Conservation (phyloP, 92 coral and sea anemone genomes). For the Bergia sp. region DNA sequence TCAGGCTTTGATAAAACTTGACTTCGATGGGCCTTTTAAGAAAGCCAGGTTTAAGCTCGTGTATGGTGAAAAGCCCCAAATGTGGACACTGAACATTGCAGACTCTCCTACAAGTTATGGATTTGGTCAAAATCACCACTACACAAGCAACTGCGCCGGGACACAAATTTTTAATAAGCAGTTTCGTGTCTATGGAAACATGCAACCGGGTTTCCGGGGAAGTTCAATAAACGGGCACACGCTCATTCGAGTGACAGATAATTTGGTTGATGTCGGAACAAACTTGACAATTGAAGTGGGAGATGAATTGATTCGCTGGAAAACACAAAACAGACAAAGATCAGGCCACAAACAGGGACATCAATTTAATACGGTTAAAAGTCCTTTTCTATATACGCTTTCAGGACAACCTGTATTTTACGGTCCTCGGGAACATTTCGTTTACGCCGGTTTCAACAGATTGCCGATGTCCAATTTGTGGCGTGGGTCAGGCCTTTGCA, state of each 20-base stretch:
- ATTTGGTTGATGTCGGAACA: constrained; percentile 73
- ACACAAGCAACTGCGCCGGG: constrained; percentile 87
- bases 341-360: constrained; percentile 29
- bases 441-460: constrained; percentile 86
- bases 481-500: constrained; percentile 89
- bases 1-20: constrained; percentile 76
- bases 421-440: constrained; percentile 80
- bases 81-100: constrained; percentile 82
- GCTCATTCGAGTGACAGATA: constrained; percentile 67
- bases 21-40: constrained; percentile 86
- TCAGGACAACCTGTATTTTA: constrained; percentile 73
- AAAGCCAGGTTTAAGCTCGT: constrained; percentile 76
- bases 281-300: constrained; percentile 77
- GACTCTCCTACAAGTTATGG: constrained; percentile 88
- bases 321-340: constrained; percentile 42
- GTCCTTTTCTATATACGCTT: constrained; percentile 70
- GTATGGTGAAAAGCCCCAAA: constrained; percentile 80
- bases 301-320: constrained; percentile 74
- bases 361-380: constrained; percentile 10
- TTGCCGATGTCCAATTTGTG: constrained; percentile 79
- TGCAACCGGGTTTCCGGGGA: constrained; percentile 64
- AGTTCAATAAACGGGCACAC: constrained; percentile 77
- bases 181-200: constrained; percentile 86
- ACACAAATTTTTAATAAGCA: constrained; percentile 82
- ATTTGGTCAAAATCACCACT: constrained; percentile 82